Percentiles rank a stretch among this genome's conserved stretches.
Conservation (phyloP, 1,140 invertebrate species). For the Calephelis nemesis region DNA sequence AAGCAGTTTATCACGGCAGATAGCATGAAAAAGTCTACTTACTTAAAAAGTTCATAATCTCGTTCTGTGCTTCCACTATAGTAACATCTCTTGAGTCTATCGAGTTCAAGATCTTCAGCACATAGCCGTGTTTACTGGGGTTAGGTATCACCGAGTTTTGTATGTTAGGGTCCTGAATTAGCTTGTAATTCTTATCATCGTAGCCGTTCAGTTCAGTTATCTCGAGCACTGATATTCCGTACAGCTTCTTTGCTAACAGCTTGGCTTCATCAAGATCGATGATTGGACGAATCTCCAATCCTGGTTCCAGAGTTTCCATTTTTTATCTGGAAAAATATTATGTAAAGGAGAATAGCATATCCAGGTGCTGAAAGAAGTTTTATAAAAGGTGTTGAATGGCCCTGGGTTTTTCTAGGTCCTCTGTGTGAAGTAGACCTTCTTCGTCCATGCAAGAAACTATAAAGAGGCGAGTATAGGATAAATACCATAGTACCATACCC, state of each 20-base stretch:
- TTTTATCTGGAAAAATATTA: constrained; percentile 3
- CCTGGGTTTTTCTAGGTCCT: too few species aligned
- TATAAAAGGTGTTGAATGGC: too few species aligned
- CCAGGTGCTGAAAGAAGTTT: too few species aligned
- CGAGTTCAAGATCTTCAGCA: constrained; percentile 90
- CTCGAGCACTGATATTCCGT: constrained; percentile 83
- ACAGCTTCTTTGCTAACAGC: constrained; percentile 82
- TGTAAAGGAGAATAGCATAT: too few species aligned
- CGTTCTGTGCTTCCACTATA: constrained; percentile 86
- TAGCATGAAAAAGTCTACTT: constrained; percentile 39
- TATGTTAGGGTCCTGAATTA: constrained; percentile 74
- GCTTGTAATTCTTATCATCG: constrained; percentile 89
- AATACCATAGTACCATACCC: too few species aligned
- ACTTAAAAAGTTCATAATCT: constrained; percentile 84
- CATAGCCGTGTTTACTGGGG: constrained; percentile 83
- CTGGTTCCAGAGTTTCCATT: constrained; percentile 76
- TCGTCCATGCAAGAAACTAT: too few species aligned
- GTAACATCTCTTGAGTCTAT: constrained; percentile 85
- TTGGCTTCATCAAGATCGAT: constrained; percentile 79
- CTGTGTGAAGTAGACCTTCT: too few species aligned
- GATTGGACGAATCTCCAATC: constrained; percentile 82
- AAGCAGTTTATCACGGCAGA: neutral
- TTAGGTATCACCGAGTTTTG: constrained; percentile 81
- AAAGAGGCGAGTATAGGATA: too few species aligned
- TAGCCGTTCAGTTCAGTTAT: constrained; percentile 87